Conservation (phyloP, 2,113 vertebrate genomes). For the Leptocoma aspasia region DNA sequence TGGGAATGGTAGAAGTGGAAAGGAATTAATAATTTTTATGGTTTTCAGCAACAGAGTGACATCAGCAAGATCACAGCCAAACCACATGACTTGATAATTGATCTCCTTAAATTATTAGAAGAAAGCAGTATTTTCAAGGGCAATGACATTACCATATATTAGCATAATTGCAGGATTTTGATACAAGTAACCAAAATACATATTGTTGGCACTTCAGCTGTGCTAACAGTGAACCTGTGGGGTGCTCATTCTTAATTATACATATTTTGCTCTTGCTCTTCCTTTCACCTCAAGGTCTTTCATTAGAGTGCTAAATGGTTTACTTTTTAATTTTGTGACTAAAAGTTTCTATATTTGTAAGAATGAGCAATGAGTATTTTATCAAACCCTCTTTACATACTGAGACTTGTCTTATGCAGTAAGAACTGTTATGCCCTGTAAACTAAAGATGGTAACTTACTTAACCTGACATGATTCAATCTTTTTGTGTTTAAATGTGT, state of each 20-base stretch:
- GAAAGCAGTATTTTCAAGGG: not conserved
- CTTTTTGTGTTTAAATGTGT: not conserved
- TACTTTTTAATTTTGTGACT: not conserved
- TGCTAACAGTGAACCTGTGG: not conserved
- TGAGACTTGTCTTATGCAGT: not conserved
- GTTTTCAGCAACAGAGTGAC: not conserved
- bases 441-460: not conserved
- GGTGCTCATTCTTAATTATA: not conserved
- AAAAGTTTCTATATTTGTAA: not conserved
- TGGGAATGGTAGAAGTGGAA: not conserved
- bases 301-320: not conserved
- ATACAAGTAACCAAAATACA: not conserved
- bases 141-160: not conserved
- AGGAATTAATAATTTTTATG: not conserved
- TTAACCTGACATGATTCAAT: not conserved
- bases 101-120: not conserved
- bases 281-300: not conserved
- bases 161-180: not conserved
- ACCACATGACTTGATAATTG: not conserved
- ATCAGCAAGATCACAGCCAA: not conserved
- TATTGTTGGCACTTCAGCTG: not conserved
- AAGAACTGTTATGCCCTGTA: not conserved
- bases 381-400: not conserved
- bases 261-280: not conserved
- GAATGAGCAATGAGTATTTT: not conserved